A percentile compares a stretch with the other conserved stretches of the same genome.
These are phyloP conservation scores for Cryptocephalus primarius DNA, from an alignment of 2,888 invertebrate genomes.

Conservation along the genomic window DNA sequence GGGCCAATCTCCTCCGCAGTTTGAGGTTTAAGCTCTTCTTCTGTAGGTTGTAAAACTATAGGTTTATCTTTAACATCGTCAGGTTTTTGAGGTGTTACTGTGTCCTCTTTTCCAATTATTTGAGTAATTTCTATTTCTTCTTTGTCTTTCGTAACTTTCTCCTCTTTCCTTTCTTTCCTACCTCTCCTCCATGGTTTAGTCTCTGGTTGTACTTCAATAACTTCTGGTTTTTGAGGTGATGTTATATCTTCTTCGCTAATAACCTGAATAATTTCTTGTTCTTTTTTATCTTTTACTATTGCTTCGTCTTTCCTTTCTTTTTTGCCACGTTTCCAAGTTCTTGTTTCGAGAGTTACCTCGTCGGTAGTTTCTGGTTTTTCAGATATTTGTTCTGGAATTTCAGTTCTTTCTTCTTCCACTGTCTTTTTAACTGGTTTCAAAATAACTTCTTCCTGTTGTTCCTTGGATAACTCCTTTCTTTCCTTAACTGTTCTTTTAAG, in stretches of 20 bases:
- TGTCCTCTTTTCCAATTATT: not conserved
- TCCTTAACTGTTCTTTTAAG: slow-evolving; percentile 37
- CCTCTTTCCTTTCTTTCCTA: not conserved
- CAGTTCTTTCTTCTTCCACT: slow-evolving; percentile 12
- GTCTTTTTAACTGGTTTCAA: slow-evolving; percentile 32
- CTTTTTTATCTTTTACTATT: slow-evolving; percentile 1
- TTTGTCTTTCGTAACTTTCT: slow-evolving; percentile 1
- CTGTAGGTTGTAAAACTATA: not conserved
- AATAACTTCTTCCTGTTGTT: slow-evolving; percentile 26
- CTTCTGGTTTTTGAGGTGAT: not conserved
- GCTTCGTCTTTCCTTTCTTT: slow-evolving; percentile 2
- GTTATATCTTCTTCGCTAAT: not conserved
- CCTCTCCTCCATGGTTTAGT: not conserved
- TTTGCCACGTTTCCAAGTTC: slow-evolving; percentile 3
- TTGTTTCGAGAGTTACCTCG: not conserved
- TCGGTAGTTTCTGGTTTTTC: not conserved
- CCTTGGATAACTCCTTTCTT: slow-evolving; percentile 47
- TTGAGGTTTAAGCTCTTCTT: not conserved
- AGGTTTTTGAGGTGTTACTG: not conserved
- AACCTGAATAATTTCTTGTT: not conserved
- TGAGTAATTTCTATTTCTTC: not conserved
- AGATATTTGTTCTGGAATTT: slow-evolving; percentile 26
- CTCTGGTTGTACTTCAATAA: not conserved
- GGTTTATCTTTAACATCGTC: not conserved
- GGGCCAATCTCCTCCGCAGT: not conserved